Evolutionary conservation across 2,797 vertebrate genomes (phyloP), one percentile per base, ranked within the genome.

Genomic region (Melanotaenia trifasciata): DNA sequence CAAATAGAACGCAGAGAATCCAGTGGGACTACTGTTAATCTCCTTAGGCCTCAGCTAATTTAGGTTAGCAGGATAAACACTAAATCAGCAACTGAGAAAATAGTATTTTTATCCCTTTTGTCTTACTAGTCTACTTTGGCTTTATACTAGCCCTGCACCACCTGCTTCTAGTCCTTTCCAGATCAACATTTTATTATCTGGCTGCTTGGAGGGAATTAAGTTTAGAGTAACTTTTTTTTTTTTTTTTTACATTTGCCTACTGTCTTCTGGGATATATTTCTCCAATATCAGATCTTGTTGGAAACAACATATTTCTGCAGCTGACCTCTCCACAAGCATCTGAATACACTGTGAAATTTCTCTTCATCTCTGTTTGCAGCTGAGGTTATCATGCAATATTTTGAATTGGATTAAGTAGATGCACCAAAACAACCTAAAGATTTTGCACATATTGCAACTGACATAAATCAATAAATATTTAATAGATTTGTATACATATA

Each of bases 1-100:
- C 79, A 85, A 87, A 78, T 84, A 87, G 84, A 87, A 65, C 85
- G 70, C 80, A 75, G 70, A 1, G 85, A 70, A 78, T 87, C 78
- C 80, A 82, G 80, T 74, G 68, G 71, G 77, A 76, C 74, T 14
- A 24, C 68, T 26, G 80, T 71, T 92, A 94, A 95, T 90, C 93
- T 89, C 68, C 87, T 94, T 94, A 93, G 56, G 67, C 58, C 81
- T 71, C 76, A 80, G 88, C 84, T 90, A 87, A 90, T 91, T 91
- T 89, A 82, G 87, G 84, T 81, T 79, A 72, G 82, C 84, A 60
- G 76, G 86, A 82, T 87, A 87, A 86, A 84, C 81, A 84, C 84
- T 78, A 47, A 80, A 80, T 74, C 76, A 84, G 78, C 84, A 79
- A 79, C 80, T 84, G 70, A 83, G 77, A 85, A 88, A 87, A 86